Percentiles rank a stretch among this genome's conserved stretches.
Evolutionary conservation across 1,140 invertebrate genomes (phyloP).

Genomic region (Hylyphantes graminicola): DNA sequence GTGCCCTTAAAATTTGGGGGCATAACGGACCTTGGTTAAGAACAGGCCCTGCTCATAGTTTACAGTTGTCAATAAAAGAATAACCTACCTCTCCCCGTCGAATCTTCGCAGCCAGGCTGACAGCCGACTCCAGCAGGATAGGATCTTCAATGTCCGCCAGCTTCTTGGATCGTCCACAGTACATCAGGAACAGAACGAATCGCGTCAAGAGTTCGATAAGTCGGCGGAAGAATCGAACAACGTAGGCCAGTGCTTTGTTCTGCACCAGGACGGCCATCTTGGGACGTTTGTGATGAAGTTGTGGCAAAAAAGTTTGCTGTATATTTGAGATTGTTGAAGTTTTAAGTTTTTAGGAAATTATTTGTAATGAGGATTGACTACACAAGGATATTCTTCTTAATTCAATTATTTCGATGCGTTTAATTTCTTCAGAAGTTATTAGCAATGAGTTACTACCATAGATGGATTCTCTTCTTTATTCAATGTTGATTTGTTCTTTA

Average conservation of each 20-base stretch:
- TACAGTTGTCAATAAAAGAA: background rate
- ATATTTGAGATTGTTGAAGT: no score
- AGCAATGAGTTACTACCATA: background rate
- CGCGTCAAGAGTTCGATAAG: constrained; percentile 42
- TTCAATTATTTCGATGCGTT: background rate
- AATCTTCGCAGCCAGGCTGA: constrained; percentile 58
- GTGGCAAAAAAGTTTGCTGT: background rate
- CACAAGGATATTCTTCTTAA: background rate
- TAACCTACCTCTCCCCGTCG: constrained; percentile 56
- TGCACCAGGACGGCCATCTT: constrained; percentile 43
- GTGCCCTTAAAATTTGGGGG: no score
- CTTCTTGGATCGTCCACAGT: constrained; percentile 38
- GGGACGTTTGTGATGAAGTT: background rate
- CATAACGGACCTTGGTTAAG: no score
- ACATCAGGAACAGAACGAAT: constrained; percentile 41
- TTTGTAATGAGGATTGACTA: background rate
- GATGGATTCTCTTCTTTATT: background rate
- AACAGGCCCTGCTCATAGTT: no score
- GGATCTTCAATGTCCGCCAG: constrained; percentile 56
- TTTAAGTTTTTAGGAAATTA: no score
- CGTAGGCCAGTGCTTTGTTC: constrained; percentile 26
- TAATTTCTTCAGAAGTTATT: background rate
- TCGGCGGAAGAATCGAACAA: constrained; percentile 40
- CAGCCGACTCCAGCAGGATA: constrained; percentile 54
- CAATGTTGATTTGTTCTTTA: background rate